These are phyloP conservation scores for Aethina tumida DNA, from an alignment of 1,140 invertebrate genomes.

Conservation along the genomic window DNA sequence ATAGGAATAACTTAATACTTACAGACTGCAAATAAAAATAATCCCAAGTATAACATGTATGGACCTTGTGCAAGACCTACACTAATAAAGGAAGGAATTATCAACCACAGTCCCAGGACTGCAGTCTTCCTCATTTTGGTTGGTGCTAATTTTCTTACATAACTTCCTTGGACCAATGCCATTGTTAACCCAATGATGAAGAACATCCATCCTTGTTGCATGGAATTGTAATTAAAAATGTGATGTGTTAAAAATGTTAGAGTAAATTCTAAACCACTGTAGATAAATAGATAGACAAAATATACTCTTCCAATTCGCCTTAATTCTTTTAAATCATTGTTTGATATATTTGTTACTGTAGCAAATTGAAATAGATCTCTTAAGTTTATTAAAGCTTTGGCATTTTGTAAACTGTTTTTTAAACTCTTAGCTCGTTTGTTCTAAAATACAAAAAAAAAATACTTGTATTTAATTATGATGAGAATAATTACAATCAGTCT, in stretches of 20 bases:
- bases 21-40: constrained; percentile 86
- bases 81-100: constrained; percentile 80
- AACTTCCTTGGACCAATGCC: constrained; percentile 86
- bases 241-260: constrained; percentile 94
- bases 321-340: constrained; percentile 52
- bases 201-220: constrained; percentile 98
- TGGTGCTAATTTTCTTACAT: constrained; percentile 70
- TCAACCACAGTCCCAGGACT: constrained; percentile 68
- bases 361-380: constrained; percentile 49
- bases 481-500: not conserved
- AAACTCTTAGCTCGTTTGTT: constrained; percentile 53
- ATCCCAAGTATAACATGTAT: constrained; percentile 61
- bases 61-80: constrained; percentile 57
- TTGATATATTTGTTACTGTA: constrained; percentile 48
- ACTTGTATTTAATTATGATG: constrained; percentile 3
- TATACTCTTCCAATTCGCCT: constrained; percentile 74
- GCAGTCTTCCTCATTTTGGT: constrained; percentile 66
- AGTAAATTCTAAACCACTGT: constrained; percentile 96
- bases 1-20: constrained; percentile 39
- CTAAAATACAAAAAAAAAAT: constrained; percentile 37
- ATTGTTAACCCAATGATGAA: constrained; percentile 87
- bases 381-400: constrained; percentile 55
- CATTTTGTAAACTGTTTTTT: constrained; percentile 54
- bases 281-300: constrained; percentile 93
- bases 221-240: constrained; percentile 81